phyloP scores from a whole-genome alignment of 2,113 vertebrate species.

The Hippopotamus amphibius region DNA sequence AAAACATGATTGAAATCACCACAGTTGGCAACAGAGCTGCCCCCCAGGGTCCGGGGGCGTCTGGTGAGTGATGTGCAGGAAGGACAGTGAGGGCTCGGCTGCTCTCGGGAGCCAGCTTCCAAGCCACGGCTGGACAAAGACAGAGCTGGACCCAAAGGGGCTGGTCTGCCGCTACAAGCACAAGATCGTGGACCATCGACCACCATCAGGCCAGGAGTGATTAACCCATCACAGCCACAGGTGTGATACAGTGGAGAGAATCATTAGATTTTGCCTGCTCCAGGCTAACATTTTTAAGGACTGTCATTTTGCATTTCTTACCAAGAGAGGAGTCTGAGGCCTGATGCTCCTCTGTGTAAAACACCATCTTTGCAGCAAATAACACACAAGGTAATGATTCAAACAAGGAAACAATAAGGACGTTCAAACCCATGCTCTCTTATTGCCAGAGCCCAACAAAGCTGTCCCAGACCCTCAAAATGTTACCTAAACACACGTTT shows the following conservation, averaged over 20 bases:
- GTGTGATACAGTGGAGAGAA: neutral
- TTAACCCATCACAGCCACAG: neutral
- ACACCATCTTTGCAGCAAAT: neutral
- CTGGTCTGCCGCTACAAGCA: neutral
- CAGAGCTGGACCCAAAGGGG: neutral
- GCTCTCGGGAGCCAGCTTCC: neutral
- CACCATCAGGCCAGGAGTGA: neutral
- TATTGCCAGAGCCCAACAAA: neutral
- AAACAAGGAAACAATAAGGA: neutral
- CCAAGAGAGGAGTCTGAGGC: neutral
- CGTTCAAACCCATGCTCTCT: neutral
- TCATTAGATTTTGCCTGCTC: neutral
- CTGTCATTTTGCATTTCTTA: neutral
- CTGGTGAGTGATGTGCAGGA: neutral
- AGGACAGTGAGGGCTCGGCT: neutral
- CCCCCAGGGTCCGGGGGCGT: neutral
- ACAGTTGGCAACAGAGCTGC: neutral
- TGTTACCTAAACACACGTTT: neutral
- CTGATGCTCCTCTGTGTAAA: neutral
- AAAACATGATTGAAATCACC: conserved; percentile 63
- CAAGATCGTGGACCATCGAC: neutral
- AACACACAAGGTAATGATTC: neutral
- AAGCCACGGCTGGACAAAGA: neutral
- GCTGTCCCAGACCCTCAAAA: neutral
- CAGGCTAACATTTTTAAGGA: neutral